These are phyloP conservation scores for Lontra canadensis DNA, from an alignment of 2,113 vertebrate genomes.

Conservation along the genomic window DNA sequence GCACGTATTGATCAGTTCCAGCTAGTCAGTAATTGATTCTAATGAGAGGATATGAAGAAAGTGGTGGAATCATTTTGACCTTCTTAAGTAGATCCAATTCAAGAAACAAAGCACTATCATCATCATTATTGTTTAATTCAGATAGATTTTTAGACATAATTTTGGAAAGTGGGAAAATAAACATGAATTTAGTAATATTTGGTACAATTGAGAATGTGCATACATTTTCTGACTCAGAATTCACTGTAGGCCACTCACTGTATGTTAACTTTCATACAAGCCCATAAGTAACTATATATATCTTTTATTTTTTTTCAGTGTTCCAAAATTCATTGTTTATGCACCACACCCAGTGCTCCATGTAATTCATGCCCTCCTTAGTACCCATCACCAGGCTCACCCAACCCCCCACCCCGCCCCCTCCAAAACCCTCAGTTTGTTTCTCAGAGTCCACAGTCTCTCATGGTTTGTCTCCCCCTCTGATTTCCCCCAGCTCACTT, in stretches of 20 bases:
- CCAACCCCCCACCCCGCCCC: too few relatives aligned
- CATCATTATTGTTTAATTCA: background rate
- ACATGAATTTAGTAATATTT: background rate
- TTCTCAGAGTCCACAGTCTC: too few relatives aligned
- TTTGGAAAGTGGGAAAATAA: background rate
- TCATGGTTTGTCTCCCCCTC: too few relatives aligned
- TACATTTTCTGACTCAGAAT: background rate
- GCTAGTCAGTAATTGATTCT: background rate
- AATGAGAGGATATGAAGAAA: background rate
- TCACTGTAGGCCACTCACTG: background rate
- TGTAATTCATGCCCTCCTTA: too few relatives aligned
- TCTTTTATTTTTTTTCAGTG: too few relatives aligned
- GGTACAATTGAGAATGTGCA: background rate
- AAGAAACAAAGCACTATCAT: background rate
- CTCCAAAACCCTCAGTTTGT: too few relatives aligned
- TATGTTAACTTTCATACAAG: background rate
- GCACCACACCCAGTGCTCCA: too few relatives aligned
- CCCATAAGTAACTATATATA: background rate
- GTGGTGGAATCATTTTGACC: background rate
- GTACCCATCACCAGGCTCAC: too few relatives aligned
- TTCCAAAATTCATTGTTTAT: too few relatives aligned
- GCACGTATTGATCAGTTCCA: background rate
- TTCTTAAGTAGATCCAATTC: background rate
- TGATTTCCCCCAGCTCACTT: too few relatives aligned
- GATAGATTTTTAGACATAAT: background rate